Evolutionary conservation across 2,888 invertebrate genomes (phyloP), one percentile per base, ranked within the genome.

Genomic region (Drosophila recens): DNA sequence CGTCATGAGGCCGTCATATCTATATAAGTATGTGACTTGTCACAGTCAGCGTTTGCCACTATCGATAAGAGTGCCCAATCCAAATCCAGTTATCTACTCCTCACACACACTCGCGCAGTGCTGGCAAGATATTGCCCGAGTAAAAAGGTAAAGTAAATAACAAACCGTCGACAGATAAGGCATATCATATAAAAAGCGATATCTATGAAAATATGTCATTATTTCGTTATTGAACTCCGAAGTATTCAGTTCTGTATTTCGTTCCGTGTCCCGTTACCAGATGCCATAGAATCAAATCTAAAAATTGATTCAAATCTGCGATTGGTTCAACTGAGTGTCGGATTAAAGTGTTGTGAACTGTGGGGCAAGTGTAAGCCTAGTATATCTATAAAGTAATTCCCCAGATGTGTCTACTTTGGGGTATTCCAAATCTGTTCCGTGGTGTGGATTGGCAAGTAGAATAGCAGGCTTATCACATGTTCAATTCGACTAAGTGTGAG

Each of bases 381-480:
- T 8, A 49, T 30, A 5, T 6, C 8, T 13, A 11, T 11, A 8
- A 3, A 43, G 43, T 13, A 43, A 3, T 13, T 43, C 10, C 23
- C 8, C 17, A 36, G 51, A 9, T 17, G 27, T 10, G n/a, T 6
- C 2, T 33, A 1, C 1, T 45, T 23, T 40, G 15, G 10, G 27
- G 33, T 56, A 42, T 53, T 34, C 30, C 15, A 38, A 23, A 45
- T 15, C 34, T 30, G n/a, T 20, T 27, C 17, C 33, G 42, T 68
- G 88, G 88, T 80, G 87, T 73, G 53, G 51, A 75, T 85, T 87
- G 71, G 87, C 83, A 83, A 87, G 87, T 87, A 87, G 87, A 87
- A 89, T 87, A 87, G 90, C 79, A 90, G 87, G 87, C 87, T 87
- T 88, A 90, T 87, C 87, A 87, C 87, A 87, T 73, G 88, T 87